Evolutionary conservation across 2,888 invertebrate species (phyloP).

Genomic region (Callyntrura sp.): DNA sequence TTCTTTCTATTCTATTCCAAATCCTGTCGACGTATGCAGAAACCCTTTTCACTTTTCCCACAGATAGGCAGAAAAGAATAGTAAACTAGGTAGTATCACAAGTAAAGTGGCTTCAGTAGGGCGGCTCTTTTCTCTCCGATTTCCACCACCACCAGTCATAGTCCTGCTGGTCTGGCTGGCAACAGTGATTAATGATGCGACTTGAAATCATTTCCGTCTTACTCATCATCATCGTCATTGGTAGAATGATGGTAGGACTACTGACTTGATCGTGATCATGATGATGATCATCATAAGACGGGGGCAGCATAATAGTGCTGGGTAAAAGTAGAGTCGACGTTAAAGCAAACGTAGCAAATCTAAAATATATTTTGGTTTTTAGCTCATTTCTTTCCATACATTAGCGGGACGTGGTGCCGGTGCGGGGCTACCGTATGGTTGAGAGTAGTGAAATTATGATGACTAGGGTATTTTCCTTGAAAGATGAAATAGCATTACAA

Average conservation of each 20-base stretch:
- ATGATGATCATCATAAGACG: conserved; percentile 12
- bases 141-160: conserved; percentile 41
- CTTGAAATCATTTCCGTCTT: conserved; percentile 80
- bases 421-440: background rate
- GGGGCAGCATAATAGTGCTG: background rate
- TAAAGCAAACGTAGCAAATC: conserved; percentile 50
- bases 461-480: conserved; percentile 67
- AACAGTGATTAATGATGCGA: conserved; percentile 83
- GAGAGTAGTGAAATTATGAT: conserved; percentile 56
- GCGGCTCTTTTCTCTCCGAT: conserved; percentile 69
- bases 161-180: conserved; percentile 66
- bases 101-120: conserved; percentile 58
- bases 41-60: conserved; percentile 44
- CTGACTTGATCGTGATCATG: conserved; percentile 31
- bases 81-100: conserved; percentile 51
- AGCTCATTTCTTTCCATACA: conserved; percentile 34
- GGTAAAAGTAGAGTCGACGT: conserved; percentile 21
- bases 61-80: conserved; percentile 40
- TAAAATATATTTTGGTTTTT: conserved; percentile 57
- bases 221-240: conserved; percentile 79
- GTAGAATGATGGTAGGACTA: conserved; percentile 17
- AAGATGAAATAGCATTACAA: background rate
- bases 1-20: conserved; percentile 74
- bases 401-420: background rate
- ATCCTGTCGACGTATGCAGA: conserved; percentile 77